Evolutionary conservation across 1,140 invertebrate species (phyloP).

Genomic region (Drosophila azteca): DNA sequence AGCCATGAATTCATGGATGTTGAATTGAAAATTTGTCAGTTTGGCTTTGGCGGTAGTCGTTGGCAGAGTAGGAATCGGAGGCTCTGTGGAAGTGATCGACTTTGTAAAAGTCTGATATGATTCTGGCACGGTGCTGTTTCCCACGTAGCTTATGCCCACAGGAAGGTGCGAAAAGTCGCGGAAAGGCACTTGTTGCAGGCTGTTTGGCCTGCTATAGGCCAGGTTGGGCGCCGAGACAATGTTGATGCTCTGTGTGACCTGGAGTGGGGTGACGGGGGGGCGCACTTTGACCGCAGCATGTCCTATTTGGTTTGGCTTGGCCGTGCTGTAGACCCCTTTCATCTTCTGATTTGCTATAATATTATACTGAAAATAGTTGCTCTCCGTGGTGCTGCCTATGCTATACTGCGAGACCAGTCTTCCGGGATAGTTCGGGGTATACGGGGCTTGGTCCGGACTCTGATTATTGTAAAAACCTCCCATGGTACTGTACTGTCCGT

Average conservation of each 20-base stretch:
- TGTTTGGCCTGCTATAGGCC: slow-evolving; percentile 39
- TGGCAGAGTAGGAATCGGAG: neutral
- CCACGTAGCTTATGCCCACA: slow-evolving; percentile 60
- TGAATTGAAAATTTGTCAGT: slow-evolving; percentile 64
- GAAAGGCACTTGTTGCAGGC: slow-evolving; percentile 47
- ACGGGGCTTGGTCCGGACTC: slow-evolving; percentile 18
- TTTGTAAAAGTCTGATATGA: slow-evolving; percentile 73
- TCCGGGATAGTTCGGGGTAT: slow-evolving; percentile 34
- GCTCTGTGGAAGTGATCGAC: slow-evolving; percentile 34
- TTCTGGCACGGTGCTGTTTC: slow-evolving; percentile 60
- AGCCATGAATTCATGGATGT: slow-evolving; percentile 76
- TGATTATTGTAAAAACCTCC: slow-evolving; percentile 85
- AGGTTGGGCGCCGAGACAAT: slow-evolving; percentile 70
- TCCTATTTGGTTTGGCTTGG: slow-evolving; percentile 51
- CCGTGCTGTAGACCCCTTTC: slow-evolving; percentile 63
- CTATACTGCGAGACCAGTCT: slow-evolving; percentile 76
- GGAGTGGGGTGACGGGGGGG: slow-evolving; percentile 52
- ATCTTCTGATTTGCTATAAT: slow-evolving; percentile 80
- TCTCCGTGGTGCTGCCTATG: slow-evolving; percentile 72
- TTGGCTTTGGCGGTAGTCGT: slow-evolving; percentile 31
- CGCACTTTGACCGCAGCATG: slow-evolving; percentile 49
- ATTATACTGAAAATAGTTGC: slow-evolving; percentile 80
- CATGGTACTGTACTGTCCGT: slow-evolving; percentile 84
- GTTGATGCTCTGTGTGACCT: slow-evolving; percentile 69
- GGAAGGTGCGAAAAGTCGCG: slow-evolving; percentile 52